These are phyloP conservation scores for Junonia oenone DNA, from an alignment of 2,888 invertebrate genomes.

Conservation along the genomic window DNA sequence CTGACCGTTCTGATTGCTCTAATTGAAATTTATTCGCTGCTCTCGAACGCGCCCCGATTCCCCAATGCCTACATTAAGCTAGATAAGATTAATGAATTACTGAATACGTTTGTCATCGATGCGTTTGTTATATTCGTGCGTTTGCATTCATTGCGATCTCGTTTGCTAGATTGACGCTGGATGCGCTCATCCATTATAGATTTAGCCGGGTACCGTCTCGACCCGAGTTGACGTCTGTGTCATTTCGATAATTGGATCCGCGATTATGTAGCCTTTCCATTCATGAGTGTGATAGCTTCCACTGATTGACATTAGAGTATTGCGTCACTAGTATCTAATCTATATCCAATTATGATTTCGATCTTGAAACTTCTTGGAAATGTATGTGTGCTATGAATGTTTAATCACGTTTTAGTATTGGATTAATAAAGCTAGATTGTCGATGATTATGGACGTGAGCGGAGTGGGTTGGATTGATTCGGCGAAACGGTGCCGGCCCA, in stretches of 20 bases:
- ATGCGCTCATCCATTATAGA: slow-evolving; percentile 77
- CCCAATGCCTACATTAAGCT: slow-evolving; percentile 35
- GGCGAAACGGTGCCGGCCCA: slow-evolving; percentile 63
- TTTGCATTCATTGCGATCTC: slow-evolving; percentile 63
- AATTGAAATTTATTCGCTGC: slow-evolving; percentile 69
- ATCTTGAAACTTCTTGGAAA: slow-evolving; percentile 40
- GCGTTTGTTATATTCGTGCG: slow-evolving; percentile 57
- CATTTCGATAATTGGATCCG: slow-evolving; percentile 75
- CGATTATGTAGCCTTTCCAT: slow-evolving; percentile 53
- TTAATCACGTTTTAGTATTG: neutral
- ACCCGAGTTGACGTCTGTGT: slow-evolving; percentile 55
- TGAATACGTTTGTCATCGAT: slow-evolving; percentile 45
- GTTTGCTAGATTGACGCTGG: slow-evolving; percentile 70
- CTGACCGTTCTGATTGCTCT: slow-evolving; percentile 59
- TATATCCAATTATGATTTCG: slow-evolving; percentile 58
- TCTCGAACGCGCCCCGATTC: slow-evolving; percentile 48
- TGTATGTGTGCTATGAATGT: slow-evolving; percentile 3
- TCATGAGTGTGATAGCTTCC: slow-evolving; percentile 60
- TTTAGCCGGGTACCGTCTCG: slow-evolving; percentile 59
- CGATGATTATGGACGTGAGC: slow-evolving; percentile 15
- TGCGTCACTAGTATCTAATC: slow-evolving; percentile 60
- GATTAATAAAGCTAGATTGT: slow-evolving; percentile 4
- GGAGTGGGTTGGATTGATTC: slow-evolving; percentile 48
- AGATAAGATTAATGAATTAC: slow-evolving; percentile 55
- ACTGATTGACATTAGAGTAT: slow-evolving; percentile 57